Evolutionary conservation across 2,888 invertebrate genomes (phyloP), one percentile per base, ranked within the genome.

Genomic region (Chymomyza caudatula): DNA sequence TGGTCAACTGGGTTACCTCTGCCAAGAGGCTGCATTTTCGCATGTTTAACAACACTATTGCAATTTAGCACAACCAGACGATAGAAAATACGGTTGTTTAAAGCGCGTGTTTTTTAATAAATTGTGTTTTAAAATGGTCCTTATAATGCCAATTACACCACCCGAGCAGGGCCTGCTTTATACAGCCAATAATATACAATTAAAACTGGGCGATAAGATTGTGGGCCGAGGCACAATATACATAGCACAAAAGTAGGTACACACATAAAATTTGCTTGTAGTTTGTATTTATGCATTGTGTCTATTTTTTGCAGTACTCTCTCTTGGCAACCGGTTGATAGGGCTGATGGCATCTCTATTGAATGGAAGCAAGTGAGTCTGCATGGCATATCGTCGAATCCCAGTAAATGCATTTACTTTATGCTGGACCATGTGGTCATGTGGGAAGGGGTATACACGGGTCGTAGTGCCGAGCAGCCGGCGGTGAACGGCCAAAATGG

Each of bases 341-440:
- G 78, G 5, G 71, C 78, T 2, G 90, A 90, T 23, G 90, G 90
- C 2, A 84, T 90, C 13, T 89, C 89, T 0, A 88, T 90, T 58
- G 79, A 85, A 22, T 90, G 90, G 90, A 87, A 88, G 63, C 87
- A 90, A 60, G 88, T 90, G 2, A 88, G 89, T 64, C 77, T 90
- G 6, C 90, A 90, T 69, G 90, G 90, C 6, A 88, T 90, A 49
- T 86, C 90, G 1, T 77, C 86, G 11, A 86, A 84, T 60, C 89
- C 89, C 8, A 73, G 72, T 0, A 90, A 89, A 70, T 88, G 88
- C 67, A 87, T 90, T 70, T 90, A 89, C 67, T 88, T 90, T 44
- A 89, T 90, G 88, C 71, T 90, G 29, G 90, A 90, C 65, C 87
- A 88, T 59, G 84, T 86, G 65, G 74, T 90, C 2, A 77, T 86